Evolutionary conservation across 2,888 invertebrate genomes (phyloP), one percentile per base, ranked within the genome.

Genomic region (Tachina fera): DNA sequence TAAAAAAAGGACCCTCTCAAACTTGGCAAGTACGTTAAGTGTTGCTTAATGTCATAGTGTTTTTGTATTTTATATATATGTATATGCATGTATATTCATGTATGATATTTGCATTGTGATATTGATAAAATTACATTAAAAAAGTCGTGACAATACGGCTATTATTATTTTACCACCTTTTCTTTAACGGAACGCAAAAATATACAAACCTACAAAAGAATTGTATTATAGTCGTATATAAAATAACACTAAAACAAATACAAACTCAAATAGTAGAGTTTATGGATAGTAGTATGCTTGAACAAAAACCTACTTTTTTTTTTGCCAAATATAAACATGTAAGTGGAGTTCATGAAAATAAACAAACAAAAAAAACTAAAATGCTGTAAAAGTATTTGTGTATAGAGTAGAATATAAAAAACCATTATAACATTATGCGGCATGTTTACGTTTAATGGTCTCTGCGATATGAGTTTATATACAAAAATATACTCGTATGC

Each of bases 111-210:
- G 31, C 82, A 87, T 90, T 88, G 89, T 89, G 89, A 89, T 90
- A 90, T 91, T 91, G 91, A 91, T 91, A 90, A 90, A 90, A 91
- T 89, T 89, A 90, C 91, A 90, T 91, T 90, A 90, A 80, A 91
- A 90, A 90, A 91, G 89, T 90, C 91, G 90, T 90, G 90, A 91
- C 90, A 90, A 90, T 90, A 90, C 90, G 90, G 90, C 90, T 90
- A 91, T 86, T 81, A 83, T 80, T 86, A 80, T 80, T 78, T 83
- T 84, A 53, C 77, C 75, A 82, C 84, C 72, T 76, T 78, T 74
- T 77, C 77, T 65, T 61, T 11, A 39, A 16, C 39, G 43, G 8
- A 39, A 43, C 1, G 39, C 22, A 63, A 71, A 61, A 53, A 31
- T 63, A 53, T 47, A 79, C n/a, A n/a, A n/a, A n/a, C 71, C 71